Evolutionary conservation across 92 coral and sea anemone species (phyloP).

Genomic region (Bergia sp.): DNA sequence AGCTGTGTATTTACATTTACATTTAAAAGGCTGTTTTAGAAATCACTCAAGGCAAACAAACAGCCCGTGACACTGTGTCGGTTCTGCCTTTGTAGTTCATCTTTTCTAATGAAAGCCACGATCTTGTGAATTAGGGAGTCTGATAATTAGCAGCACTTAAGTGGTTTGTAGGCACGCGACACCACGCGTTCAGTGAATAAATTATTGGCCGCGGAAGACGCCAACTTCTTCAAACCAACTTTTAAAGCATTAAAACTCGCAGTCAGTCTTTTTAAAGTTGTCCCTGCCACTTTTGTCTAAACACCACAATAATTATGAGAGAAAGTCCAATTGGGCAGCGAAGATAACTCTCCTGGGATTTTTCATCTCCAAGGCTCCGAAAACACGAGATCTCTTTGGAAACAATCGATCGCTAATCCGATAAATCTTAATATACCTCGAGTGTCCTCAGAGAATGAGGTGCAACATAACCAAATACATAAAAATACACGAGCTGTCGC

Average conservation of each 20-base stretch:
- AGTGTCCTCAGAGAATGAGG: background rate
- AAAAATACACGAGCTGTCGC: background rate
- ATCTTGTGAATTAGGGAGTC: conserved; percentile 1
- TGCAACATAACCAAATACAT: background rate
- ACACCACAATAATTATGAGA: background rate
- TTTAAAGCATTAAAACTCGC: background rate
- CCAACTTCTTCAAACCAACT: background rate
- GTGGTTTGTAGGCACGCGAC: conserved; percentile 34
- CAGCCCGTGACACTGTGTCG: conserved; percentile 31
- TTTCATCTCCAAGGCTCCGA: background rate
- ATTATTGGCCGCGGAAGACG: background rate
- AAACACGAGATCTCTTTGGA: background rate
- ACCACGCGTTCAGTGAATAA: conserved; percentile 37
- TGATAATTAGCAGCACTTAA: background rate
- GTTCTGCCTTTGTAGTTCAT: background rate
- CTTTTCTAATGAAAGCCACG: conserved; percentile 3
- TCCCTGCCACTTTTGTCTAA: too few species aligned
- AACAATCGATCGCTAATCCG: background rate
- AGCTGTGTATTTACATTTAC: conserved; percentile 26
- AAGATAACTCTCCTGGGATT: background rate
- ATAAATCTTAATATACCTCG: conserved; percentile 9
- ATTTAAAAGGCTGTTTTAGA: conserved; percentile 26
- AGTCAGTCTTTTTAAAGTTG: background rate
- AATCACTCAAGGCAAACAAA: conserved; percentile 35
- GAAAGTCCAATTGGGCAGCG: background rate